Percentiles rank a stretch among this genome's conserved stretches.
These are phyloP conservation scores for Larimichthys crocea DNA, from an alignment of 2,113 vertebrate genomes.

Conservation along the genomic window DNA sequence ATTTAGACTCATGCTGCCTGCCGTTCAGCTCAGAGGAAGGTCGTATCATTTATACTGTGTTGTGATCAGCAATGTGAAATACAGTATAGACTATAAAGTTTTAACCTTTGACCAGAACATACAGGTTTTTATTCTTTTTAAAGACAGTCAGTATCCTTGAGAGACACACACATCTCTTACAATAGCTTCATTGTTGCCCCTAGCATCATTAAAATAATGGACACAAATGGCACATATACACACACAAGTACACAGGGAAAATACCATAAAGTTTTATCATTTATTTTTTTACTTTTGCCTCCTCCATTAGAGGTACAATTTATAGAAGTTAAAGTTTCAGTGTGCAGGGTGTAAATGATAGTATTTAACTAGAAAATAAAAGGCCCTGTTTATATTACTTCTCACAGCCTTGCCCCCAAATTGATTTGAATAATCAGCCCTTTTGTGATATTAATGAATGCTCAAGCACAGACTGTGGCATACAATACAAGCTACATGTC, in stretches of 20 bases:
- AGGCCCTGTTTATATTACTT: not conserved
- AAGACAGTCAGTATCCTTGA: not conserved
- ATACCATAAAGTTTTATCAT: not conserved
- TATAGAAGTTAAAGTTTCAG: not conserved
- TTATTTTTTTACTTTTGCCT: not conserved
- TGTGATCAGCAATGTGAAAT: not conserved
- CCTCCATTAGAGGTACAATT: not conserved
- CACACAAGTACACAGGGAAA: not conserved
- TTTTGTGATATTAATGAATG: constrained; percentile 26
- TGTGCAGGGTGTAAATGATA: not conserved
- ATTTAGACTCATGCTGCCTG: constrained; percentile 49
- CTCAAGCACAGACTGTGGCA: not conserved
- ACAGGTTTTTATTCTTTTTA: not conserved
- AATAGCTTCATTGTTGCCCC: constrained; percentile 56
- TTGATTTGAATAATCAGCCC: constrained; percentile 1
- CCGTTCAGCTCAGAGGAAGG: constrained; percentile 30
- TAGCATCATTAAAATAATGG: constrained; percentile 14
- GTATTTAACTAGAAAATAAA: not conserved
- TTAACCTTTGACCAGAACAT: constrained; percentile 19
- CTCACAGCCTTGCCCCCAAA: not conserved
- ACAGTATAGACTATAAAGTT: not conserved
- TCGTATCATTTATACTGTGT: constrained; percentile 4
- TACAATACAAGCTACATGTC: not conserved
- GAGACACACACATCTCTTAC: constrained; percentile 25
- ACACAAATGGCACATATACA: not conserved